phyloP scores from a whole-genome alignment of 2,113 vertebrate genomes.

The Aythya baeri region DNA sequence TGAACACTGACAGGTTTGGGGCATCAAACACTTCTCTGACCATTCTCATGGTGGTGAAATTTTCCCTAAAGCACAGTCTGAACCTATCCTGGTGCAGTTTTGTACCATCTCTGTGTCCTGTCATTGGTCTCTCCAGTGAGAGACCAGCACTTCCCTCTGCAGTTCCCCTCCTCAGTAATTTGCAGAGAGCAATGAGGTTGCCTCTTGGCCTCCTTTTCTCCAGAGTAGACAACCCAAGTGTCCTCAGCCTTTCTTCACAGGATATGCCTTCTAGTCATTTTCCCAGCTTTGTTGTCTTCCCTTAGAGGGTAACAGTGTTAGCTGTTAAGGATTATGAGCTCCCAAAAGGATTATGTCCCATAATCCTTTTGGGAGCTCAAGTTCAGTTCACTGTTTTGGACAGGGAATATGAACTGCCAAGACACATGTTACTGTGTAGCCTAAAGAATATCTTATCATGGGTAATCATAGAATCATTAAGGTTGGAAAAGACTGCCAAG shows the following conservation, averaged over 20 bases:
- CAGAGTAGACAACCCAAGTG: background rate
- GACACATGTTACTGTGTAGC: background rate
- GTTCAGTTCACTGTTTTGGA: background rate
- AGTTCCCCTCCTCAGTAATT: background rate
- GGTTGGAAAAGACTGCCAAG: too few species aligned
- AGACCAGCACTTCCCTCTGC: background rate
- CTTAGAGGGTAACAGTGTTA: background rate
- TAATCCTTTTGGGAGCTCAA: background rate
- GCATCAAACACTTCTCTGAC: background rate
- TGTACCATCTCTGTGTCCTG: background rate
- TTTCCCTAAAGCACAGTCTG: background rate
- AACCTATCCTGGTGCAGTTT: background rate
- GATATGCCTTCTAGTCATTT: background rate
- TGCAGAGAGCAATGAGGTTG: background rate
- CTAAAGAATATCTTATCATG: background rate
- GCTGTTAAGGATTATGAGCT: too few species aligned
- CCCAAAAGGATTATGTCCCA: too few species aligned
- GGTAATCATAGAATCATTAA: background rate
- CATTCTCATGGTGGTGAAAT: background rate
- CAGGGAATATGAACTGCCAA: background rate
- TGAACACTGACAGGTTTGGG: background rate
- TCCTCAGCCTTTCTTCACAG: background rate
- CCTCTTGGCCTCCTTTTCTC: background rate
- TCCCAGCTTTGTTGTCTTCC: background rate
- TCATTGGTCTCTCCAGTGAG: background rate